phyloP scores from a whole-genome alignment of 2,113 vertebrate genomes.

The Martes martes region DNA sequence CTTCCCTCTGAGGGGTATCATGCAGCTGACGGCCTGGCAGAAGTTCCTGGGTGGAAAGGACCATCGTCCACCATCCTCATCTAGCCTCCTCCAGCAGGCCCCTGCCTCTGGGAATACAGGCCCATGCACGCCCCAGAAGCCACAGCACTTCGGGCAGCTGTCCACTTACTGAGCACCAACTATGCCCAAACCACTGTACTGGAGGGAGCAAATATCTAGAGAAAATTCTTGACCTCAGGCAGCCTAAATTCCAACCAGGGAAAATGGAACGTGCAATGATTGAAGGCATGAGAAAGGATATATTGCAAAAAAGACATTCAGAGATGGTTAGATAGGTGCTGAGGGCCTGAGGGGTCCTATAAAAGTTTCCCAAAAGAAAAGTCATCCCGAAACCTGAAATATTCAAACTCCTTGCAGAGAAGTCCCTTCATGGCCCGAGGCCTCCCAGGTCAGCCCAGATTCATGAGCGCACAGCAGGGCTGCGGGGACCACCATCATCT shows the following conservation, averaged over 20 bases:
- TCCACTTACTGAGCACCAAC: neutral
- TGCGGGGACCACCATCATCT: neutral
- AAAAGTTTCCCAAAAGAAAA: neutral
- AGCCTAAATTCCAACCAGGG: neutral
- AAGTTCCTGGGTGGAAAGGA: neutral
- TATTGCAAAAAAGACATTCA: neutral
- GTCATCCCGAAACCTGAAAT: neutral
- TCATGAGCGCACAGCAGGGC: neutral
- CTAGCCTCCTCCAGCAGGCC: neutral
- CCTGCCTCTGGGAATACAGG: neutral
- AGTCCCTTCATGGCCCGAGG: neutral
- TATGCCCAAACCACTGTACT: neutral
- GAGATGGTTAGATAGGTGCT: neutral
- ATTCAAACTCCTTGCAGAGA: neutral
- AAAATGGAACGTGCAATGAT: neutral
- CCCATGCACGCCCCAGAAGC: too few species aligned
- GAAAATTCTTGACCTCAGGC: neutral
- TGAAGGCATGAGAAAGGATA: neutral
- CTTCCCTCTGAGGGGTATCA: neutral
- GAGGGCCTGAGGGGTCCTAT: neutral
- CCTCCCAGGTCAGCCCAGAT: neutral
- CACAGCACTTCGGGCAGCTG: neutral
- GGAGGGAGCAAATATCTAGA: neutral
- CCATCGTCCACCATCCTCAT: neutral
- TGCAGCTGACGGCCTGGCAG: neutral